Base-by-base conservation (phyloP, 2,888 invertebrate species). In the Tubulanus polymorphus region DNA sequence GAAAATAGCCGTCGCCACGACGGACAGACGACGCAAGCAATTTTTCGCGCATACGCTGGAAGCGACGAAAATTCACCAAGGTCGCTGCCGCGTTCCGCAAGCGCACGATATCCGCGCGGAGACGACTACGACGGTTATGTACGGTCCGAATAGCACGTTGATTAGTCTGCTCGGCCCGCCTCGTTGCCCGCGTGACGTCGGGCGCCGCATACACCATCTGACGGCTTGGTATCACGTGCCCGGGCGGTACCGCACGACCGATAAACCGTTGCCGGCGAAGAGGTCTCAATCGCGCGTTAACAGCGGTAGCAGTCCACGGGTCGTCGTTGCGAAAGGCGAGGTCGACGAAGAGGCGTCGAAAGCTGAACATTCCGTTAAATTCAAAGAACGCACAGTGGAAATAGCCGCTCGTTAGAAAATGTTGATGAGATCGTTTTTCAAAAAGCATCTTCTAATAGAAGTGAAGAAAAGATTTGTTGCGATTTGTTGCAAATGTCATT, bases 221-320 rank as follows among this genome's bases (percentile, higher is more conserved):
- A 68, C 74, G 18, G 73, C 74, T 8, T 75, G 74, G 72, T 75
- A 73, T 54, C 75, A 75, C 62, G 72, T 73, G 2, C 74, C 74
- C 0, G 74, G 74, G 0, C 63, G 74, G 15, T 75, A 75, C 57
- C 51, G 62, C 27, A 75, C 73, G 0, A 35, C 48, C 2, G 57
- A 66, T 1, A 59, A 64, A 37, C 61, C 64, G 20, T 51, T 58
- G 27, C 64, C 71, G 15, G 62, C 69, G 10, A 71, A 71, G 53
- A 55, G 72, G 10, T 63, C 65, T 8, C 72, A 72, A 55, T 62
- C 55, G 53, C 60, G 65, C 12, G n/a, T 12, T n/a, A 35, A 35
- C 35, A 15, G 12, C 12, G 35, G n/a, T 12, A 15, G 35, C 12
- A 15, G 35, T 35, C 35, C 35, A n/a, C n/a, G n/a, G n/a, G n/a